These are phyloP conservation scores for Orchesellides sinensis DNA, from an alignment of 2,888 invertebrate species.

Conservation along the genomic window DNA sequence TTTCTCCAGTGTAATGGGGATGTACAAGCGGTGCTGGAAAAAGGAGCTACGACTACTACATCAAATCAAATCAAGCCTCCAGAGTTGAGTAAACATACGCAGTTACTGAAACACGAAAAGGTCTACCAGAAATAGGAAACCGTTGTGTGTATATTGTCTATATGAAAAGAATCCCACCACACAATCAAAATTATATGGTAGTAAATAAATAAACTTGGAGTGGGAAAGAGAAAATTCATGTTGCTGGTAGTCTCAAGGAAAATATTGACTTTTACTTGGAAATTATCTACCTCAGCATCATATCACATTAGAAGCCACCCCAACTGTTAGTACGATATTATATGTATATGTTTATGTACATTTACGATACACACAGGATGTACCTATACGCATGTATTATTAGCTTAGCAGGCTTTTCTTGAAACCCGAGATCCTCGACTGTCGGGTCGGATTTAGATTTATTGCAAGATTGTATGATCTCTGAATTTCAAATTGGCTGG, in stretches of 20 bases:
- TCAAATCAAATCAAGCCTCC: slow-evolving; percentile 54
- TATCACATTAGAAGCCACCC: slow-evolving; percentile 29
- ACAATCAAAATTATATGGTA: slow-evolving; percentile 59
- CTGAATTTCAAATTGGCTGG: slow-evolving; percentile 57
- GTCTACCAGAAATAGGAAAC: not conserved
- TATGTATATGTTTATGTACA: not conserved
- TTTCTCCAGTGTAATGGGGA: slow-evolving; percentile 44
- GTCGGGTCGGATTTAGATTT: slow-evolving; percentile 63
- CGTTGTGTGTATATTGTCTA: not conserved
- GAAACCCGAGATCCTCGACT: slow-evolving; percentile 58
- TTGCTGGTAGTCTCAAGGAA: slow-evolving; percentile 38
- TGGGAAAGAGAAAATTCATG: slow-evolving; percentile 26
- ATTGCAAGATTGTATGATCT: slow-evolving; percentile 64
- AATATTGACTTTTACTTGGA: slow-evolving; percentile 55
- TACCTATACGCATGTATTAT: no score
- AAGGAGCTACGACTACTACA: slow-evolving; percentile 12
- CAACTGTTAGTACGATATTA: not conserved
- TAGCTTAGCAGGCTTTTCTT: slow-evolving; percentile 40
- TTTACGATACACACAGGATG: no score
- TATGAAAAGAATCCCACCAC: slow-evolving; percentile 11
- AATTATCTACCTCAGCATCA: not conserved
- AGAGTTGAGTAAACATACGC: slow-evolving; percentile 42
- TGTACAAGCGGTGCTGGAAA: slow-evolving; percentile 6
- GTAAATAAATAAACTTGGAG: slow-evolving; percentile 58
- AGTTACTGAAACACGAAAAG: slow-evolving; percentile 32